Percentiles rank a stretch among this genome's conserved stretches.
phyloP scores from a whole-genome alignment of 2,113 vertebrate species.

The Pholis gunnellus region DNA sequence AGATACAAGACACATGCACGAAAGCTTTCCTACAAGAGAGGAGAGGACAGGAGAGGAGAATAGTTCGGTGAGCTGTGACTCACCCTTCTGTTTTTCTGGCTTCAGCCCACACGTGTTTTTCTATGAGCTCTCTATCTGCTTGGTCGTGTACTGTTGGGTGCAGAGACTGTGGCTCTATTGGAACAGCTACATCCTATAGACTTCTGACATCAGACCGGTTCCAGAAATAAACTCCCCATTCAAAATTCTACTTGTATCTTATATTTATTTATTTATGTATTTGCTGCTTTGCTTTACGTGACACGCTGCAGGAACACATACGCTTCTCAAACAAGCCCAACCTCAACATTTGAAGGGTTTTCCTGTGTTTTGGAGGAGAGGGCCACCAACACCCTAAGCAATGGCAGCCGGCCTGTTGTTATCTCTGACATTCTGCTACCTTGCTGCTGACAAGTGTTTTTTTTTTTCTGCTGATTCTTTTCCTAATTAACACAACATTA shows the following conservation, averaged over 20 bases:
- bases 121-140: constrained; percentile 31
- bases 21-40: not conserved
- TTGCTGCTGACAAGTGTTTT: not conserved
- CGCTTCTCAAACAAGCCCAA: not conserved
- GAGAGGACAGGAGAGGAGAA: not conserved
- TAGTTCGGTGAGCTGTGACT: constrained; percentile 55
- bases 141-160: constrained; percentile 7
- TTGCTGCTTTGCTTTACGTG: not conserved
- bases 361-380: not conserved
- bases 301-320: not conserved
- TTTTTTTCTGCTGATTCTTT: not conserved
- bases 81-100: constrained; percentile 50
- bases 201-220: constrained; percentile 7
- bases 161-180: constrained; percentile 9
- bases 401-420: not conserved
- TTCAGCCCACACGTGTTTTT: constrained; percentile 66
- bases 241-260: not conserved
- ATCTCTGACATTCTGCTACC: not conserved
- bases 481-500: not conserved
- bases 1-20: constrained; percentile 1
- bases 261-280: constrained; percentile 6
- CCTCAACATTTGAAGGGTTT: not conserved
- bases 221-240: constrained; percentile 38
- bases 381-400: too few species aligned
- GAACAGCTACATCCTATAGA: constrained; percentile 31